Percentiles rank a stretch among this genome's conserved stretches.
These are phyloP conservation scores for crab-eating macaque (Macaca fascicularis) DNA, from an alignment of 2,113 vertebrate species.

Conservation along the genomic window DNA sequence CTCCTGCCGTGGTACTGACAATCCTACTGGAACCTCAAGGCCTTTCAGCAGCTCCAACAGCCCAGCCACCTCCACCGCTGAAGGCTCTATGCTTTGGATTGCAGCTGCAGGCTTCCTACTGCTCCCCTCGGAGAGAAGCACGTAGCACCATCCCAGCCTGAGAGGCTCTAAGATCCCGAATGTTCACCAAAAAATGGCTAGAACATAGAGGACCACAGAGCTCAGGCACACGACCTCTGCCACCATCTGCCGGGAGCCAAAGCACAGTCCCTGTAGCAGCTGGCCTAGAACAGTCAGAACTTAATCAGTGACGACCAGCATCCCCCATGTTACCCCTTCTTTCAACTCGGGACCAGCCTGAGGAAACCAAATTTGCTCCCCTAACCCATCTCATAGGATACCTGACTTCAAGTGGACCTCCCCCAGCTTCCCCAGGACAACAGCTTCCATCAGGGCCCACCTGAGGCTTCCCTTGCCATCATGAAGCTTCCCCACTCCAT, in stretches of 20 bases:
- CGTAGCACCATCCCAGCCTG: accelerated
- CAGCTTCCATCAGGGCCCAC: accelerated
- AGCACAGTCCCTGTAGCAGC: neutral
- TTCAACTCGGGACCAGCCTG: accelerated
- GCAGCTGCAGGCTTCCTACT: accelerated
- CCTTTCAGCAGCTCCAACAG: accelerated
- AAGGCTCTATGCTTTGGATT: accelerated
- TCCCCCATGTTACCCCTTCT: accelerated
- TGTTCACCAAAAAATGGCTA: accelerated
- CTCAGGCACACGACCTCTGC: accelerated
- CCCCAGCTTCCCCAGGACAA: accelerated
- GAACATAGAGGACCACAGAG: accelerated
- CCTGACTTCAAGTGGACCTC: accelerated
- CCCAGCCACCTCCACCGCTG: accelerated
- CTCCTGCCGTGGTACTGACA: accelerated
- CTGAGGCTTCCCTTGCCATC: accelerated
- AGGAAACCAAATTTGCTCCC: neutral
- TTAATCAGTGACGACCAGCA: accelerated
- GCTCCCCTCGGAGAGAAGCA: accelerated
- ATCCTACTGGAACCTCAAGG: accelerated
- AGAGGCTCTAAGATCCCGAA: accelerated
- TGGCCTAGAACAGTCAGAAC: neutral
- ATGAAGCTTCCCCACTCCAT: accelerated
- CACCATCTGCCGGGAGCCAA: accelerated
- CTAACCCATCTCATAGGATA: accelerated